Conservation (phyloP, 2,797 vertebrate species). For the Setipinna tenuifilis region DNA sequence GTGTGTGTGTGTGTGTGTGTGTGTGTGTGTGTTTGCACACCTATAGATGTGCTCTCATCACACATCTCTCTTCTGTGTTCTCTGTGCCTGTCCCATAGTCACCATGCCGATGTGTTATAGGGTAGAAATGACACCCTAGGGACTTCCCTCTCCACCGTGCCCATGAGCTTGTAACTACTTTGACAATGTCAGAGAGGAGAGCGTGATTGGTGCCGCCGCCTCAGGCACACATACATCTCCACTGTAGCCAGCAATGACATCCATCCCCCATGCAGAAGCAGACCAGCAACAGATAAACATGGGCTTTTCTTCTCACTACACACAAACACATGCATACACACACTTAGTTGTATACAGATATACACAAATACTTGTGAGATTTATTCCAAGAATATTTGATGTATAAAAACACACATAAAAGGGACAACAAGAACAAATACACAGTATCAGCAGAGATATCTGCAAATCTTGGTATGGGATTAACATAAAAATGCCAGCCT, state of each 20-base stretch:
- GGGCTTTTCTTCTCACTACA: neutral
- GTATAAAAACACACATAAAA: too few species aligned
- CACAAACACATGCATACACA: slow-evolving; percentile 26
- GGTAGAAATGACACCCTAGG: slow-evolving; percentile 36
- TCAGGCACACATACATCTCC: slow-evolving; percentile 36
- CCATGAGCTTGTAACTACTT: slow-evolving; percentile 35
- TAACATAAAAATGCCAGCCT: neutral
- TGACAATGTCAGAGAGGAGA: slow-evolving; percentile 40
- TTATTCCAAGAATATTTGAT: too few species aligned
- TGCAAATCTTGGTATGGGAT: too few species aligned
- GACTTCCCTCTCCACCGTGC: slow-evolving; percentile 21
- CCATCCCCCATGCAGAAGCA: neutral
- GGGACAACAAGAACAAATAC: too few species aligned
- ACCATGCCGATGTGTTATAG: slow-evolving; percentile 26
- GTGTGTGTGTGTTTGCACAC: neutral
- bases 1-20: neutral
- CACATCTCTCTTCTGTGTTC: too few species aligned
- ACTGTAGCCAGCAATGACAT: slow-evolving; percentile 32
- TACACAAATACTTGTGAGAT: too few species aligned
- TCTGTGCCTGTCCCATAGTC: slow-evolving; percentile 22
- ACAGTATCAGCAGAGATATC: too few species aligned
- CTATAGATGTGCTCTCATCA: neutral
- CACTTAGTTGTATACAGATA: too few species aligned
- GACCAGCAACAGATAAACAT: neutral
- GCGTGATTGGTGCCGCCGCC: slow-evolving; percentile 26